Conservation (phyloP, 2,888 invertebrate species). For the Thecocarcelia acutangulata region DNA sequence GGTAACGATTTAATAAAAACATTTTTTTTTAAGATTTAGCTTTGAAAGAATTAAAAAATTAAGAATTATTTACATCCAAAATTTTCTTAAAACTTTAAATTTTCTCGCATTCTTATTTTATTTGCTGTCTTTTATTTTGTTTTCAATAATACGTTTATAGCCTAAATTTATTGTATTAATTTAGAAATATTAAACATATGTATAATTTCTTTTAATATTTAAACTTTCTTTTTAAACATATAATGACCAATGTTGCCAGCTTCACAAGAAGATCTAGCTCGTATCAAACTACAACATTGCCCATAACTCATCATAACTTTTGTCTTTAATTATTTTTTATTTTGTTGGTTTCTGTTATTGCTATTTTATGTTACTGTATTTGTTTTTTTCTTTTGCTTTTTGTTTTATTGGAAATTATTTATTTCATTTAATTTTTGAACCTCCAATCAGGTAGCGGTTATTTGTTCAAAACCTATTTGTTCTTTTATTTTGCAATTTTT, state of each 20-base stretch:
- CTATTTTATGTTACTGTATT: conserved; percentile 61
- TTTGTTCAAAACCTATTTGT: conserved; percentile 66
- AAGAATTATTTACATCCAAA: too few relatives aligned
- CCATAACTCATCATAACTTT: conserved; percentile 12
- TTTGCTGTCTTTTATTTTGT: not conserved
- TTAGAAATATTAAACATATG: too few relatives aligned
- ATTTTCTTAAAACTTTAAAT: not conserved
- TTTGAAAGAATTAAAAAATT: too few relatives aligned
- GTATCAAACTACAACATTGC: conserved; percentile 25
- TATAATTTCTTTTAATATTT: not conserved
- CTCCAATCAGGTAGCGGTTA: conserved; percentile 68
- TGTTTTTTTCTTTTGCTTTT: conserved; percentile 20
- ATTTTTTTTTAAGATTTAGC: too few relatives aligned
- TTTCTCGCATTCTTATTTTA: not conserved
- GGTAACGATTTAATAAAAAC: too few relatives aligned
- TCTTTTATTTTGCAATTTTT: conserved; percentile 4
- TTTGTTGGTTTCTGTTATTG: conserved; percentile 53
- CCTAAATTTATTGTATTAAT: too few relatives aligned
- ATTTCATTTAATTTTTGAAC: conserved; percentile 57
- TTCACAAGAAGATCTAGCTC: conserved; percentile 1
- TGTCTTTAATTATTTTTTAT: conserved; percentile 18
- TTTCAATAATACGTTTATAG: not conserved
- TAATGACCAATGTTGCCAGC: conserved; percentile 34
- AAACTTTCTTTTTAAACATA: not conserved
- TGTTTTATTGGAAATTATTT: conserved; percentile 23